Evolutionary conservation across 2,113 vertebrate species (phyloP).

Genomic region (Mohoua ochrocephala): DNA sequence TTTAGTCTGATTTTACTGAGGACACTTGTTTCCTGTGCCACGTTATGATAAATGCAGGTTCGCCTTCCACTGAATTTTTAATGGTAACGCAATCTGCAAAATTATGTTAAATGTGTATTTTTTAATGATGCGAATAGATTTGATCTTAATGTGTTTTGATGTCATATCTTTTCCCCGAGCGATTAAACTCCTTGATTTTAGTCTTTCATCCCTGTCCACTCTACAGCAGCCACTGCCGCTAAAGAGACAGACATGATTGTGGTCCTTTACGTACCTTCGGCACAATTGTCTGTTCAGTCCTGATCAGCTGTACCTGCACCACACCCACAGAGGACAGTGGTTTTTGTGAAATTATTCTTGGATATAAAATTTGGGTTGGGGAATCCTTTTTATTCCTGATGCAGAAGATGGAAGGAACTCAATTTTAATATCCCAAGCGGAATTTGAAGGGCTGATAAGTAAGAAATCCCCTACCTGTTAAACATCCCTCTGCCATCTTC

Average conservation of each 20-base stretch:
- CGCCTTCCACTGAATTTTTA: not conserved
- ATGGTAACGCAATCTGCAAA: not conserved
- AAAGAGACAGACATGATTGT: not conserved
- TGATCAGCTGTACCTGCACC: not conserved
- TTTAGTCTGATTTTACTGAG: not conserved
- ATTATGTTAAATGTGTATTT: not conserved
- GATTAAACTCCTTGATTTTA: not conserved
- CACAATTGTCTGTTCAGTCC: not conserved
- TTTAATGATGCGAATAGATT: not conserved
- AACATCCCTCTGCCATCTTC: not conserved
- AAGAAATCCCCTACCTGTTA: not conserved
- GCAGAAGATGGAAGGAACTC: not conserved
- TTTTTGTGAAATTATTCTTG: not conserved
- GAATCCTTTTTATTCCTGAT: not conserved
- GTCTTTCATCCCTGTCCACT: not conserved
- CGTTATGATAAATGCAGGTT: not conserved
- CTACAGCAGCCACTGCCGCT: not conserved
- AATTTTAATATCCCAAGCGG: not conserved
- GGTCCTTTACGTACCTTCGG: not conserved
- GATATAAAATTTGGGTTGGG: not conserved
- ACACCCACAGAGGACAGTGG: not conserved
- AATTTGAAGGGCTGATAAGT: not conserved
- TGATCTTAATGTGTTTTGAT: not conserved
- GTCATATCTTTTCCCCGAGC: not conserved
- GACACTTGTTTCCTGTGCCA: not conserved